Conservation (phyloP, 2,888 invertebrate genomes). For the Heliothis peltigera region DNA sequence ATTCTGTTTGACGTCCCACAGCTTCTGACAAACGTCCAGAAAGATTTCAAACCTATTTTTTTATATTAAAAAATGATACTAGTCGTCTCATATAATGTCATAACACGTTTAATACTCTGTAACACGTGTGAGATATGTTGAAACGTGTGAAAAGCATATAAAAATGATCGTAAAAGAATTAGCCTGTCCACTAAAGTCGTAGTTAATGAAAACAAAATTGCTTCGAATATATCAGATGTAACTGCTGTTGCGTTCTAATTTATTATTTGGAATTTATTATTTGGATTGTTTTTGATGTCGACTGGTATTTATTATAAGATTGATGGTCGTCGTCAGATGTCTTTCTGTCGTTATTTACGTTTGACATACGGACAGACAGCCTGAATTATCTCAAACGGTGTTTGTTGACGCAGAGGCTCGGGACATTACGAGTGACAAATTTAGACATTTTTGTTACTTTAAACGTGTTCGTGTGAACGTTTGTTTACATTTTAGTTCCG, state of each 20-base stretch:
- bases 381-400: conserved; percentile 83
- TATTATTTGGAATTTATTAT: conserved; percentile 64
- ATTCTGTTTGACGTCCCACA: conserved; percentile 71
- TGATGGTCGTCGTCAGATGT: conserved; percentile 87
- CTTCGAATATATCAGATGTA: conserved; percentile 45
- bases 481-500: conserved; percentile 56
- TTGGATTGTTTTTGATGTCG: conserved; percentile 63
- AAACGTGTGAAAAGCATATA: conserved; percentile 85
- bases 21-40: conserved; percentile 69
- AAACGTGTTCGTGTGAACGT: conserved; percentile 68
- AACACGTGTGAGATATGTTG: conserved; percentile 64
- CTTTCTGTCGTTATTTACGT: conserved; percentile 79
- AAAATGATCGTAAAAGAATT: conserved; percentile 78
- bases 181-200: conserved; percentile 83
- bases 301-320: conserved; percentile 87
- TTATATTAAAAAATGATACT: conserved; percentile 82
- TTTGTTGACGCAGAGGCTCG: conserved; percentile 81
- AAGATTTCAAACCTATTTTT: conserved; percentile 65
- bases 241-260: conserved; percentile 53
- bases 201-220: conserved; percentile 71
- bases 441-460: conserved; percentile 70
- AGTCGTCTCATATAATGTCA: conserved; percentile 81
- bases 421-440: conserved; percentile 77
- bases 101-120: conserved; percentile 78
- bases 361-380: conserved; percentile 69